These are phyloP conservation scores for Morpho deidamia DNA, from an alignment of 2,888 invertebrate species.

Conservation along the genomic window DNA sequence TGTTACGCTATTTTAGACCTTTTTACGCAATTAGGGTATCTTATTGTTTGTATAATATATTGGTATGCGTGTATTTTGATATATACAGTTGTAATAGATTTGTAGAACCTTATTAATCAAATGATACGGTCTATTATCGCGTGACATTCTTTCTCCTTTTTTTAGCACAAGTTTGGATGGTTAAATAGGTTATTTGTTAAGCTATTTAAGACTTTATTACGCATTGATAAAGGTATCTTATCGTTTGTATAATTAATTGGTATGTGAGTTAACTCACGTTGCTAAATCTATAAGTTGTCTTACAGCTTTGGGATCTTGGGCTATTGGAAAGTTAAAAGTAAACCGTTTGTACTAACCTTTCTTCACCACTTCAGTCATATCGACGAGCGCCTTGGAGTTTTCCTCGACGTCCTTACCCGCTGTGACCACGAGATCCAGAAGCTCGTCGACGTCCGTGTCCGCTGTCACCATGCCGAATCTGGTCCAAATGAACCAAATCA, in stretches of 20 bases:
- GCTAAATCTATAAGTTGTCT: too few relatives aligned
- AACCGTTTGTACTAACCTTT: slow-evolving; percentile 74
- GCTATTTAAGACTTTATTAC: too few relatives aligned
- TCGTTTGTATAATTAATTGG: not conserved
- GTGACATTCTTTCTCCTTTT: too few relatives aligned
- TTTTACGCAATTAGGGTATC: too few relatives aligned
- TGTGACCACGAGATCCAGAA: slow-evolving; percentile 89
- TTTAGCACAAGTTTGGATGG: too few relatives aligned
- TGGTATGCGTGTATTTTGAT: slow-evolving; percentile 3
- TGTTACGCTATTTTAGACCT: too few relatives aligned
- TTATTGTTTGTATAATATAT: not conserved
- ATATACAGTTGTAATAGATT: too few relatives aligned
- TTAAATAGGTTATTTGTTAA: too few relatives aligned
- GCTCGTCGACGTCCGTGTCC: slow-evolving; percentile 95
- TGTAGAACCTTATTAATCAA: too few relatives aligned
- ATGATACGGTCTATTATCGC: too few relatives aligned
- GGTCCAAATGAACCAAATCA: not conserved
- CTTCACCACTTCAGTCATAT: slow-evolving; percentile 96
- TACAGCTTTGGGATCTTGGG: too few relatives aligned
- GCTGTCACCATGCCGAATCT: slow-evolving; percentile 97
- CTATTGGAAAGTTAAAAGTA: too few relatives aligned
- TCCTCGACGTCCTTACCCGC: slow-evolving; percentile 96
- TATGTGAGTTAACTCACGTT: slow-evolving; percentile 3
- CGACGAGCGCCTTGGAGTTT: slow-evolving; percentile 92
- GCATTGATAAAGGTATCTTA: not conserved